These are phyloP conservation scores for Peromyscus maniculatus DNA, from an alignment of 2,113 vertebrate genomes.

Conservation along the genomic window DNA sequence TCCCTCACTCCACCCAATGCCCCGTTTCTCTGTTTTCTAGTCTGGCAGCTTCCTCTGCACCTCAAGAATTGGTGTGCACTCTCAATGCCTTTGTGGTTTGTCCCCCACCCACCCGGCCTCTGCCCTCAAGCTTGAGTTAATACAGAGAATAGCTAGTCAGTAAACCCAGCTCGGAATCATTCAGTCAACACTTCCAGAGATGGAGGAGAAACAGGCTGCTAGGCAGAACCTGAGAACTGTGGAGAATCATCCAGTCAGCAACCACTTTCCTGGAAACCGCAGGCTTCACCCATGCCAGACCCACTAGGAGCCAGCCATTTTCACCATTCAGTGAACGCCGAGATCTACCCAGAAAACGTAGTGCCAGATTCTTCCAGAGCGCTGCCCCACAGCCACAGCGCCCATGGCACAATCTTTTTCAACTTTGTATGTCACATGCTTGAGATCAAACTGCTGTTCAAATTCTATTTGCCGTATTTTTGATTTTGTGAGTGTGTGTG, in stretches of 20 bases:
- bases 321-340: background rate
- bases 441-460: background rate
- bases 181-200: background rate
- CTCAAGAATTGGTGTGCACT: background rate
- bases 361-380: background rate
- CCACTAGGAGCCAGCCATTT: background rate
- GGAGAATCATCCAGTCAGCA: background rate
- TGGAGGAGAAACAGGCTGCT: background rate
- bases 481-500: background rate
- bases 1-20: accelerated
- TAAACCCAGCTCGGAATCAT: background rate
- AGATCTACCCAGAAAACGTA: background rate
- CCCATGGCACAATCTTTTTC: background rate
- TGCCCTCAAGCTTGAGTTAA: background rate
- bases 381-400: background rate
- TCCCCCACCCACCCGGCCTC: too few species aligned
- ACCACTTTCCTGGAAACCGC: background rate
- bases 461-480: background rate
- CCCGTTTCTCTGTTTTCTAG: background rate
- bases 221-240: background rate
- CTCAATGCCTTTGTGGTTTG: too few species aligned
- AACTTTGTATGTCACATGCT: background rate
- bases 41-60: background rate
- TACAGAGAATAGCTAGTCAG: background rate
- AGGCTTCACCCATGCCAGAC: background rate